Evolutionary conservation across 2,113 vertebrate genomes (phyloP), one percentile per base, ranked within the genome.

Genomic region (Calidris pygmaea): DNA sequence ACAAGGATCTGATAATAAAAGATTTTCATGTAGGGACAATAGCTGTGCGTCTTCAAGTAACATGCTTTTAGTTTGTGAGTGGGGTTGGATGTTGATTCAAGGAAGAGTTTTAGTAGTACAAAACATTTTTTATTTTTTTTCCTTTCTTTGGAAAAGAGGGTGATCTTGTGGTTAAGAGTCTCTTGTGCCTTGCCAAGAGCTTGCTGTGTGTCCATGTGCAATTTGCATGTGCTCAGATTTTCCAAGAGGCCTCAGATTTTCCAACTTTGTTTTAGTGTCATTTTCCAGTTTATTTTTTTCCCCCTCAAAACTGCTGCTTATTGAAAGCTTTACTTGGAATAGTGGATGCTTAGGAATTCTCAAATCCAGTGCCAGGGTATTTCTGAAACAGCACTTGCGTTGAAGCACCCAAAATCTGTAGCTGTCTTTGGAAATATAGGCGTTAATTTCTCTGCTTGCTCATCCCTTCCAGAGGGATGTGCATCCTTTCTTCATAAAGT

Each of bases 231-330:
- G 58, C 71, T 91, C 20, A 91, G 35, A 83, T 91, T 97, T 95
- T 94, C 85, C 85, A 78, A 78, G 55, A 68, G 48, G 21, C 60
- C 29, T 95, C 65, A 80, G 55, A 71, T 89, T 92, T 95, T 96
- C 79, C 0, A 0, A 1, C 52, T 89, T 62, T 48, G 23, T 72
- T 87, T 87, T 68, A 39, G 16, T 78, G 19, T 70, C 0, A 39
- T 91, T 95, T 94, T 90, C 43, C 72, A 52, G 19, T 77, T 78
- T 37, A 3, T 32, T 59, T n/a, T 45, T 50, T n/a, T n/a, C 5
- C 9, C 29, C 34, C 10, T 85, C 35, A 60, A 52, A 88, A 68
- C 27, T 75, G 13, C 66, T 70, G 34, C 20, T 45, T 80, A 19
- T 43, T 85, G 62, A 72, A 91, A 85, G 48, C 73, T 82, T 91